phyloP scores from a whole-genome alignment of 2,797 vertebrate species.

The Adelosebastes latens region DNA sequence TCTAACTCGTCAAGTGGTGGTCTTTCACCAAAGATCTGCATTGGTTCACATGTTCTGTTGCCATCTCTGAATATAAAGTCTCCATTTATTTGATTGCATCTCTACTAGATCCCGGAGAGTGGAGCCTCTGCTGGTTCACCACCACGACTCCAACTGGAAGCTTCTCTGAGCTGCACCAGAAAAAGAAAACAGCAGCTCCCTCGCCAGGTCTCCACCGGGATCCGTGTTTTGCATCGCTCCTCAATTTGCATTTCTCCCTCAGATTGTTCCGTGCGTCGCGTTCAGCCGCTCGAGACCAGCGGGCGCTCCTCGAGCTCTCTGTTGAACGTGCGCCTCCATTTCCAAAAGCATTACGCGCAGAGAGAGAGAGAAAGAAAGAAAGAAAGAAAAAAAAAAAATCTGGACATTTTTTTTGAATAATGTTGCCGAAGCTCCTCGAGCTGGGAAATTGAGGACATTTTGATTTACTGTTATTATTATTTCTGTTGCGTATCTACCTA shows the following conservation, averaged over 20 bases:
- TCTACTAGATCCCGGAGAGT: constrained; percentile 41
- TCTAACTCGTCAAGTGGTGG: constrained; percentile 20
- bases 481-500: constrained; percentile 60
- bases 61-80: constrained; percentile 43
- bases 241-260: constrained; percentile 83
- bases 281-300: constrained; percentile 68
- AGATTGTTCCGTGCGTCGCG: constrained; percentile 77
- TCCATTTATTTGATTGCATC: constrained; percentile 44
- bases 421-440: constrained; percentile 66
- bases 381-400: constrained; percentile 4
- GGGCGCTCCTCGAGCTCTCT: constrained; percentile 55
- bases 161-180: constrained; percentile 63
- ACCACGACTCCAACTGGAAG: constrained; percentile 52
- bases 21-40: background rate
- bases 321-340: constrained; percentile 62
- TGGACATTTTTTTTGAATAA: constrained; percentile 58
- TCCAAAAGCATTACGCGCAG: constrained; percentile 66
- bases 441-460: constrained; percentile 61
- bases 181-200: constrained; percentile 43
- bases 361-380: background rate
- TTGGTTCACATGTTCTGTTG: background rate
- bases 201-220: constrained; percentile 72
- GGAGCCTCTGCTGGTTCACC: constrained; percentile 33
- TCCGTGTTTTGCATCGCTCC: constrained; percentile 84
- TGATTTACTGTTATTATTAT: constrained; percentile 51